Percentiles rank a stretch among this genome's conserved stretches.
Evolutionary conservation across 2,113 vertebrate genomes (phyloP).

Genomic region (Dicentrarchus labrax): DNA sequence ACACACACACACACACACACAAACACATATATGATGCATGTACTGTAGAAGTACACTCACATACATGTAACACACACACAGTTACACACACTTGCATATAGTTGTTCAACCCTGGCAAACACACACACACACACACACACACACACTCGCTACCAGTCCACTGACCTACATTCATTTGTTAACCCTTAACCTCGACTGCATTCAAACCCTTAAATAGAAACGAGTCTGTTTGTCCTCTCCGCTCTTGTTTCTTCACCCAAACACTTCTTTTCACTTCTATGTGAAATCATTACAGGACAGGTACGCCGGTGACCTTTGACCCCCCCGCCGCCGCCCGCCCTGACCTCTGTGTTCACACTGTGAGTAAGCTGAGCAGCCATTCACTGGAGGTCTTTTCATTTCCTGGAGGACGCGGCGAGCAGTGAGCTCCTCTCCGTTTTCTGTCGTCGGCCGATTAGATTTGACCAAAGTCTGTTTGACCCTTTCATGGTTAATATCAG

Average conservation of each 20-base stretch:
- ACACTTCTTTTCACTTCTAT: neutral
- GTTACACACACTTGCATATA: slow-evolving; percentile 29
- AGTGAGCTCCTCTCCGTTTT: too few species aligned
- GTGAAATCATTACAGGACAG: neutral
- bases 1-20: slow-evolving; percentile 10
- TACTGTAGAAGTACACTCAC: neutral
- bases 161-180: slow-evolving; percentile 74
- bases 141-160: slow-evolving; percentile 27
- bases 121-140: slow-evolving; percentile 34
- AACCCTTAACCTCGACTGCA: slow-evolving; percentile 56
- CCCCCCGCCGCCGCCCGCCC: neutral
- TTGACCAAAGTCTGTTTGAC: too few species aligned
- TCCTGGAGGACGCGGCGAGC: too few species aligned
- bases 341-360: neutral
- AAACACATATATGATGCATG: slow-evolving; percentile 18
- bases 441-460: too few species aligned
- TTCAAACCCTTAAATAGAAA: slow-evolving; percentile 58
- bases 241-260: neutral
- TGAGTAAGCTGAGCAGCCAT: too few species aligned
- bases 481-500: too few species aligned
- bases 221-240: neutral
- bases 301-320: slow-evolving; percentile 32
- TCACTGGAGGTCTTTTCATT: too few species aligned
- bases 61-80: neutral
- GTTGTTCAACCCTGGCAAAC: neutral